Base-by-base conservation (phyloP, 2,113 vertebrate species). In the Centropristis striata region DNA sequence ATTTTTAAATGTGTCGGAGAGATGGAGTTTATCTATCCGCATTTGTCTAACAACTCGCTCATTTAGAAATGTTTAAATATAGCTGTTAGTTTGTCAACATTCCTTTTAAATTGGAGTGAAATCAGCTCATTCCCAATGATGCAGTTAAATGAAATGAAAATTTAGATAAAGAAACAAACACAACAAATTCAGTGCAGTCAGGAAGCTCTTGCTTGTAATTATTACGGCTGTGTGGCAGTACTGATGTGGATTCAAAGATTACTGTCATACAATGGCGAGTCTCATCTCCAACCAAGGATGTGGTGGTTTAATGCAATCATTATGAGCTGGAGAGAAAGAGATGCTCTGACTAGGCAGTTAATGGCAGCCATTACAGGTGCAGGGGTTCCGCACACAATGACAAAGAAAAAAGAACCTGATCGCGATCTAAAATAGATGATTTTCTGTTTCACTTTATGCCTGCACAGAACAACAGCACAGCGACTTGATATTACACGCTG, bases 321-420 rank as follows among this genome's bases (percentile, higher is more conserved):
- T 71, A 66, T 10, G 51, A 81, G 54, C 39, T 67, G 55, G 58
- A 65, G 78, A 81, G 57, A 90, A 75, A 83, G 50, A 69, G 44
- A 69, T 59, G 69, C 73, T 85, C 78, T 71, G 74, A 85, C 80
- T 77, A 75, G 58, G 71, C 77, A 88, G 84, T 86, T 92, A 90
- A 93, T 91, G 83, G 72, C 89, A 85, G 86, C 83, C 87, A 90
- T 92, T 90, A 93, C 76, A 86, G 86, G 87, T 85, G 82, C 86
- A 82, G 76, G 76, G 78, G 51, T 72, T 86, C 75, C 60, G 41
- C 68, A 66, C 66, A 76, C 72, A 65, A 60, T 66, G 46, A 59
- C 64, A 55, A 66, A 73, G 68, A 65, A 82, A 71, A 82, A 72
- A 78, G 63, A 81, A 60, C 51, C 64, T 47, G 73, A 86, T 86